Conservation (phyloP, 1,140 invertebrate genomes). For the Drosophila subobscura region DNA sequence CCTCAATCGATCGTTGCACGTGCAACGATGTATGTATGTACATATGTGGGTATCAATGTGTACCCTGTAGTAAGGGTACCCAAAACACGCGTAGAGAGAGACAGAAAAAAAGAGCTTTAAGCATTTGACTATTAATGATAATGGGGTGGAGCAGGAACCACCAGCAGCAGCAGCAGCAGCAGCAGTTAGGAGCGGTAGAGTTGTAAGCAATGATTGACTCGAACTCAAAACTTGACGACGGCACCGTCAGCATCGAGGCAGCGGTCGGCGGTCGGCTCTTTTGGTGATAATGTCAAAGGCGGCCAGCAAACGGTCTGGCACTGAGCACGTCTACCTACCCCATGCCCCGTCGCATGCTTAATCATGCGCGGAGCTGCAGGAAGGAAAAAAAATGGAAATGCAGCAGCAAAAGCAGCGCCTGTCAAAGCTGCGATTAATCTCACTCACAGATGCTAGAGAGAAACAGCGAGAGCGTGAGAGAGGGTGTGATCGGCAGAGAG, state of each 20-base stretch:
- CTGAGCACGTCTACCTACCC: constrained; percentile 22
- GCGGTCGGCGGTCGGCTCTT: constrained; percentile 41
- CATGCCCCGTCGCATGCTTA: constrained; percentile 19
- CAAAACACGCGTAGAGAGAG: too few species aligned
- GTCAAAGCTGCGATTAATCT: constrained; percentile 81
- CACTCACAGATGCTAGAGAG: constrained; percentile 54
- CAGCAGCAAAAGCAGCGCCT: constrained; percentile 72
- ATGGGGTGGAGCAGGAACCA: constrained; percentile 20
- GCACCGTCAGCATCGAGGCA: not conserved
- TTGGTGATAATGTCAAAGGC: constrained; percentile 79
- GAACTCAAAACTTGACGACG: constrained; percentile 51
- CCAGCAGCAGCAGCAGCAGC: constrained; percentile 11
- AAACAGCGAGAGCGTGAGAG: constrained; percentile 17
- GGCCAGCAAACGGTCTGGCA: constrained; percentile 28
- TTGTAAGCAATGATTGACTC: constrained; percentile 54
- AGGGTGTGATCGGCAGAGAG: not conserved
- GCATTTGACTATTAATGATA: constrained; percentile 39
- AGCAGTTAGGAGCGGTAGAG: too few species aligned
- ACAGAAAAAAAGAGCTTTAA: not conserved
- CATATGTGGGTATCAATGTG: too few species aligned
- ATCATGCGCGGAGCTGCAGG: constrained; percentile 29
- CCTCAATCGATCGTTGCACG: too few species aligned
- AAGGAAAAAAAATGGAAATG: constrained; percentile 44
- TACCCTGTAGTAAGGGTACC: constrained; percentile 1
- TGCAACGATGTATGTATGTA: too few species aligned